A percentile compares a stretch with the other conserved stretches of the same genome.
phyloP scores from a whole-genome alignment of 2,113 vertebrate species.

The Phaethon lepturus region DNA sequence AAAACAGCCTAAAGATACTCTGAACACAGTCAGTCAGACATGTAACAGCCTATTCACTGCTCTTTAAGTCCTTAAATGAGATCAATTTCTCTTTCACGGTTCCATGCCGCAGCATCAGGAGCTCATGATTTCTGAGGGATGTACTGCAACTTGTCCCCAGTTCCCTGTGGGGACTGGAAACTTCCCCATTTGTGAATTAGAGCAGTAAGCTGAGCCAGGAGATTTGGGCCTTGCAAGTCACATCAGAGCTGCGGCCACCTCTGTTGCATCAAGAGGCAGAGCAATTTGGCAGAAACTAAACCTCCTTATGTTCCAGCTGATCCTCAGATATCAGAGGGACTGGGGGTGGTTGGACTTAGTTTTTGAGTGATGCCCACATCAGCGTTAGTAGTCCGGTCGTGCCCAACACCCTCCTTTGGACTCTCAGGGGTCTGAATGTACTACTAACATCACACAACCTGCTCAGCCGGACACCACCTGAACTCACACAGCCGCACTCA shows the following conservation, averaged over 20 bases:
- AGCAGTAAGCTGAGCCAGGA: neutral
- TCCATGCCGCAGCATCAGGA: neutral
- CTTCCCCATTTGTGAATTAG: neutral
- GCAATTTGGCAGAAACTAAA: no score
- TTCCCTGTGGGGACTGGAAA: neutral
- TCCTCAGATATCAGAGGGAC: no score
- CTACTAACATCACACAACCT: no score
- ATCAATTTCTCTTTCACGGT: neutral
- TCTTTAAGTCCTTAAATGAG: neutral
- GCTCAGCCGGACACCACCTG: no score
- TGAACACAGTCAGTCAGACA: neutral
- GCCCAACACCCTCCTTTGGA: no score
- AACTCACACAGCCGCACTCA: no score
- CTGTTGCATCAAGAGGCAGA: no score
- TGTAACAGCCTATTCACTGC: neutral
- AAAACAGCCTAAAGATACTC: neutral
- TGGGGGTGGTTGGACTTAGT: no score
- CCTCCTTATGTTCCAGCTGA: no score
- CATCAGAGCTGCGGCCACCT: neutral
- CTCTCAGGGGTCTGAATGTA: no score
- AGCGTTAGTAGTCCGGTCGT: no score
- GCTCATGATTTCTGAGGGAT: neutral
- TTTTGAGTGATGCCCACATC: no score
- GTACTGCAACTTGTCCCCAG: fast-evolving
- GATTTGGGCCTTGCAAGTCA: neutral